Evolutionary conservation across 2,888 invertebrate genomes (phyloP), one percentile per base, ranked within the genome.

Genomic region (Psococerastis gibbosa): DNA sequence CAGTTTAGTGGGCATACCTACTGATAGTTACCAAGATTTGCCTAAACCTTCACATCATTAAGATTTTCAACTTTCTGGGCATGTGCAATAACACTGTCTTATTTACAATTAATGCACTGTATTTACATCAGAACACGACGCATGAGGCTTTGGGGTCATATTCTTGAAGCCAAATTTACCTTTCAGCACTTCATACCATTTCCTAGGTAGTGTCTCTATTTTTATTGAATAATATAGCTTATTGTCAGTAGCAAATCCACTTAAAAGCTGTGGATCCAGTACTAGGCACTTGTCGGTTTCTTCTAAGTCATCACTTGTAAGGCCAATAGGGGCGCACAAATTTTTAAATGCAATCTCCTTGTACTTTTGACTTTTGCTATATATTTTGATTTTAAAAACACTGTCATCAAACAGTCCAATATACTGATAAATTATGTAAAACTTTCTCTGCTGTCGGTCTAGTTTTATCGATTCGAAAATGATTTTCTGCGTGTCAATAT

Each of bases 391-490:
- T 20, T 38, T n/a, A 11, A 20, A 38, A 15, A 20, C 22, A 22
- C 20, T 22, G 18, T 38, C 38, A 13, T 38, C 38, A 18, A 13
- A 20, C 5, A 20, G 17, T 17, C 38, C 38, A 11, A 38, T 22
- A 20, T 38, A 38, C 38, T 38, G 38, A 38, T 38, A 38, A 16
- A 22, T 38, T 18, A 38, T 38, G 20, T 38, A 38, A 38, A 38
- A 38, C 22, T 38, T 38, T 11, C 22, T 22, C n/a, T 13, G n/a
- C 9, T n/a, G 17, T 20, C 20, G 15, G 22, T 38, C 38, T 18
- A 38, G 38, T 18, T 38, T 38, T 4, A 38, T 38, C 5, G 38
- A 18, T 17, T 38, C 38, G 38, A 38, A 38, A 9, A 38, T n/a
- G 11, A 38, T 38, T 38, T 38, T 38, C 11, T 22, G 20, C 3